Evolutionary conservation across 2,113 vertebrate species (phyloP), one percentile per base, ranked within the genome.

Genomic region (Seriola dumerili): DNA sequence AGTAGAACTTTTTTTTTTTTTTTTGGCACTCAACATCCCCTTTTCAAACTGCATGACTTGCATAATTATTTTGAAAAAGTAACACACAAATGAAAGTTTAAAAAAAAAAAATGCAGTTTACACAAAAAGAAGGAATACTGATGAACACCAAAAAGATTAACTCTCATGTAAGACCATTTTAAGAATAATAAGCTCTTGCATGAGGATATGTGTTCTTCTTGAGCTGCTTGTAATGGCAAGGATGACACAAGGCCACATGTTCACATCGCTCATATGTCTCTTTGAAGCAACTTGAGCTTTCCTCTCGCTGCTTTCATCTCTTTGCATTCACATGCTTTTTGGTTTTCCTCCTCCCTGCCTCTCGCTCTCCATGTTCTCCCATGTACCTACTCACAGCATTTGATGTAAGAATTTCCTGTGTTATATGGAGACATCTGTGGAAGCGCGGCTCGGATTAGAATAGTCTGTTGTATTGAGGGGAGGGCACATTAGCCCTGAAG

Each of bases 281-380:
- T 85, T 82, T 88, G 59, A 78, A 75, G 69, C 78, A 8, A 52
- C 19, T 7, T 1, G 11, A 71, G 44, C 61, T 74, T 59, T 34
- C 40, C 48, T 40, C 58, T 12, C 10, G 14, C 48, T 54, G 72
- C 76, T 55, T 77, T 76, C 57, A 61, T 73, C 58, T 66, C 44
- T 8, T 1, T 23, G 50, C 48, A 4, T 61, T 44, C 42, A 55
- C 59, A 0, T 36, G 70, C 32, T 68, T 55, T 46, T 57, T 38
- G 23, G 17, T 70, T 58, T 21, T 66, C 46, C 23, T 64, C 55
- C 29, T 8, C n/a, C 21, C 29, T 13, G 14, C 58, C 16, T 29
- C 61, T 52, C 59, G 2, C 52, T 13, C 54, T 17, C 8, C 25
- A 38, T 32, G 59, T 50, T 34, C 75, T 36, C 40, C 40, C 52